These are phyloP conservation scores for Selenia dentaria DNA, from an alignment of 2,888 invertebrate genomes.

Conservation along the genomic window DNA sequence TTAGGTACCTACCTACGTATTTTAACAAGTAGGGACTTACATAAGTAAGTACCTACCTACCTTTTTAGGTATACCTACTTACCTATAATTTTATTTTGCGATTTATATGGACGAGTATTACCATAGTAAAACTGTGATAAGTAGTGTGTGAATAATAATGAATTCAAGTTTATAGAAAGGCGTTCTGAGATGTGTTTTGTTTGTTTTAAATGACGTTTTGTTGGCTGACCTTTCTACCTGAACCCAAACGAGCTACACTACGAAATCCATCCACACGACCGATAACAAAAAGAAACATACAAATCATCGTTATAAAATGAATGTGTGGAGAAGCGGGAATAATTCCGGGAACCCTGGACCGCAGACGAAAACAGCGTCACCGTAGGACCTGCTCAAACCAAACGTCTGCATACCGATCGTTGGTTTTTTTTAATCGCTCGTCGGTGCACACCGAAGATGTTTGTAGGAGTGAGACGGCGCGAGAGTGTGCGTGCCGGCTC, in stretches of 20 bases:
- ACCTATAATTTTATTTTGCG: too few species aligned
- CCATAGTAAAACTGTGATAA: too few species aligned
- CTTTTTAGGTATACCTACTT: too few species aligned
- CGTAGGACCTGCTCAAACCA: slow-evolving; percentile 83
- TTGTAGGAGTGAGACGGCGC: slow-evolving; percentile 55
- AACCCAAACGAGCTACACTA: slow-evolving; percentile 8
- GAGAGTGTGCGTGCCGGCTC: slow-evolving; percentile 61
- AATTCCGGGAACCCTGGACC: slow-evolving; percentile 72
- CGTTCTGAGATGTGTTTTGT: neutral
- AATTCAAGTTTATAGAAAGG: too few species aligned
- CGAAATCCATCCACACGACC: slow-evolving; percentile 8
- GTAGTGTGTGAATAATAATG: too few species aligned
- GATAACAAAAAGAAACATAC: slow-evolving; percentile 26
- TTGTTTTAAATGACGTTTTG: neutral
- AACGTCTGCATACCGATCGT: slow-evolving; percentile 85
- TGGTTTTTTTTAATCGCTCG: slow-evolving; percentile 78
- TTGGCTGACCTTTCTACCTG: slow-evolving; percentile 11
- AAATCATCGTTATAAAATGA: slow-evolving; percentile 33
- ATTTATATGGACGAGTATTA: too few species aligned
- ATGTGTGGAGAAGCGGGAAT: slow-evolving; percentile 50
- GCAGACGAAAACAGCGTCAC: slow-evolving; percentile 84
- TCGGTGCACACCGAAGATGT: slow-evolving; percentile 27
- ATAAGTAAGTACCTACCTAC: too few species aligned
- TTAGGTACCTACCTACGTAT: too few species aligned
- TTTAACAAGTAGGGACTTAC: too few species aligned